These are phyloP conservation scores for Apostichopus parvimensis DNA, from an alignment of 35 echinoderm and acorn worm genomes.

Conservation along the genomic window DNA sequence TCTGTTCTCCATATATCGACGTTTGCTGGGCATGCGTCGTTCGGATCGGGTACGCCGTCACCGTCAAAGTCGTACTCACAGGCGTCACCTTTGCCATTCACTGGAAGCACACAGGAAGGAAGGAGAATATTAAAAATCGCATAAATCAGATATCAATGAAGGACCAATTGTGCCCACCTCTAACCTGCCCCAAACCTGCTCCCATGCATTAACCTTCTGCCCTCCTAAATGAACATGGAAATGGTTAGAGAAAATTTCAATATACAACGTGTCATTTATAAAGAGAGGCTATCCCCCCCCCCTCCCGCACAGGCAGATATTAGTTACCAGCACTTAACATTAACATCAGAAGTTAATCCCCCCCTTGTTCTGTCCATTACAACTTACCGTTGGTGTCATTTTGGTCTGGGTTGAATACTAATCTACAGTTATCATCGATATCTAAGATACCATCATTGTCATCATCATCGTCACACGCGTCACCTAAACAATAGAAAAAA, in stretches of 20 bases:
- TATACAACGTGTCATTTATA: no score
- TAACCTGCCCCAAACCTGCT: no score
- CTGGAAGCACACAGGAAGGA: slow-evolving; percentile 23
- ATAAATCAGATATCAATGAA: no score
- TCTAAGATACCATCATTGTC: slow-evolving; percentile 94
- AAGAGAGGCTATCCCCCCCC: no score
- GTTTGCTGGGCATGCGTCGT: slow-evolving; percentile 85
- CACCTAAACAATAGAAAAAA: slow-evolving; percentile 60
- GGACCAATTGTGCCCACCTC: no score
- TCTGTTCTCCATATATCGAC: slow-evolving; percentile 77
- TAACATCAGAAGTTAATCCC: background rate
- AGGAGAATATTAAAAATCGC: background rate
- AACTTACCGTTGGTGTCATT: slow-evolving; percentile 93
- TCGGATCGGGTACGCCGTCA: slow-evolving; percentile 70
- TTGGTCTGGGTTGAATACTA: slow-evolving; percentile 86
- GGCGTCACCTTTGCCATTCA: slow-evolving; percentile 82
- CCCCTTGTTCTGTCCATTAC: background rate
- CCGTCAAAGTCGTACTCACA: slow-evolving; percentile 95
- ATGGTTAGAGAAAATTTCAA: no score
- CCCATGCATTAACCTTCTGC: no score
- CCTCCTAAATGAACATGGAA: no score
- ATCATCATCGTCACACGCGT: slow-evolving; percentile 95
- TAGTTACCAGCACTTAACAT: no score
- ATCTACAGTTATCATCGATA: slow-evolving; percentile 81
- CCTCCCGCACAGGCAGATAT: no score